Percentiles rank a stretch among this genome's conserved stretches.
phyloP scores from a whole-genome alignment of 2,888 invertebrate species.

The Pammene fasciana region DNA sequence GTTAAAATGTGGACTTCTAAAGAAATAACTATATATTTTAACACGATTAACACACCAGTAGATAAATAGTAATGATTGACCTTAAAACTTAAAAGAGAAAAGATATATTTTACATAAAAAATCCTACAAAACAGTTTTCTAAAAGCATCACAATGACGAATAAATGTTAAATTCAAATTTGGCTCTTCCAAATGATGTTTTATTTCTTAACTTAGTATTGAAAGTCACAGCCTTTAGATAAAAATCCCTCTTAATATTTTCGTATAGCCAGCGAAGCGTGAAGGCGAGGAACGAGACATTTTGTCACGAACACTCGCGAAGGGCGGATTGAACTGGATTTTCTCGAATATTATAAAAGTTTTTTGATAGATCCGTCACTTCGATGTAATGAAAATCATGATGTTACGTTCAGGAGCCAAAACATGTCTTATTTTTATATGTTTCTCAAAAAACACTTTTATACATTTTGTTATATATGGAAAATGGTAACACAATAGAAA shows the following conservation, averaged over 20 bases:
- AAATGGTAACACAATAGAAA: no score
- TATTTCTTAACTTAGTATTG: conserved; percentile 19
- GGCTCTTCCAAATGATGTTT: background rate
- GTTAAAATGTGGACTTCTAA: no score
- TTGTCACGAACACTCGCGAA: conserved; percentile 37
- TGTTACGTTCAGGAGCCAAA: background rate
- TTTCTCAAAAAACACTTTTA: no score
- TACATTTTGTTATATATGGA: no score
- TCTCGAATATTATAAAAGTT: conserved; percentile 35
- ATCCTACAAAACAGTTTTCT: no score
- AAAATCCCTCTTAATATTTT: conserved; percentile 38
- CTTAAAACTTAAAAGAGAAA: no score
- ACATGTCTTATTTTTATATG: background rate
- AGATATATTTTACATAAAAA: no score
- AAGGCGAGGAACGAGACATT: conserved; percentile 39
- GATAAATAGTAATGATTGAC: no score
- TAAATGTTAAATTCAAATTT: no score
- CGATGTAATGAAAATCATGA: conserved; percentile 23
- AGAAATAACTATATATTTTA: no score
- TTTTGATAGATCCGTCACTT: conserved; percentile 32
- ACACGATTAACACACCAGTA: no score
- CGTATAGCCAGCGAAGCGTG: conserved; percentile 35
- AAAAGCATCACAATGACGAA: no score
- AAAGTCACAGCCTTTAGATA: conserved; percentile 29
- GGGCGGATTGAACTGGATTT: conserved; percentile 27